Conservation (phyloP, 2,888 invertebrate genomes). For the Synergus gifuensis region DNA sequence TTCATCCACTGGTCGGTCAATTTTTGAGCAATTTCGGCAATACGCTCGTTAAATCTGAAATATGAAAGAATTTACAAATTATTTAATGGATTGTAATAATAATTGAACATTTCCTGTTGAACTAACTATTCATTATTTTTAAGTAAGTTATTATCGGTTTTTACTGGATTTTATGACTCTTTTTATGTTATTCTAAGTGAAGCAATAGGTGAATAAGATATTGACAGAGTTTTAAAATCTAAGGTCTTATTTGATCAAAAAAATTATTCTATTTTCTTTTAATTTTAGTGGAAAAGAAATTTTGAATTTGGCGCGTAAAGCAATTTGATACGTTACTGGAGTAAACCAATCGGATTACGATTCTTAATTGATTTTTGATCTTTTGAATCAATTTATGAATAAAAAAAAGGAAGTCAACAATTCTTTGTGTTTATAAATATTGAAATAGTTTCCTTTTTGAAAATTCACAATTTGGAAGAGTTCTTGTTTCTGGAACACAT, state of each 20-base stretch:
- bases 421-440: neutral
- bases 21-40: neutral
- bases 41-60: constrained; percentile 4
- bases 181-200: neutral
- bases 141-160: neutral
- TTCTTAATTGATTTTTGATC: too few species aligned
- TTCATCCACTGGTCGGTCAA: neutral
- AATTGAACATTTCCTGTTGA: neutral
- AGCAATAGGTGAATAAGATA: neutral
- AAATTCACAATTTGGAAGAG: neutral
- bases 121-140: neutral
- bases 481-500: neutral
- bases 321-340: neutral
- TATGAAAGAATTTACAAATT: neutral
- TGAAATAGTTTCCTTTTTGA: neutral
- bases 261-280: too few species aligned
- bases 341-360: too few species aligned
- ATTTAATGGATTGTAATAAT: neutral
- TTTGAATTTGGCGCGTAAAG: neutral
- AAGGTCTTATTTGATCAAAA: neutral
- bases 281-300: neutral
- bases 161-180: neutral
- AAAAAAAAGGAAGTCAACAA: neutral
- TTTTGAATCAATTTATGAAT: too few species aligned
- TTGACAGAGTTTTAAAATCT: neutral